Base-by-base conservation (phyloP, 2,113 vertebrate genomes). In the Onychostruthus taczanowskii region DNA sequence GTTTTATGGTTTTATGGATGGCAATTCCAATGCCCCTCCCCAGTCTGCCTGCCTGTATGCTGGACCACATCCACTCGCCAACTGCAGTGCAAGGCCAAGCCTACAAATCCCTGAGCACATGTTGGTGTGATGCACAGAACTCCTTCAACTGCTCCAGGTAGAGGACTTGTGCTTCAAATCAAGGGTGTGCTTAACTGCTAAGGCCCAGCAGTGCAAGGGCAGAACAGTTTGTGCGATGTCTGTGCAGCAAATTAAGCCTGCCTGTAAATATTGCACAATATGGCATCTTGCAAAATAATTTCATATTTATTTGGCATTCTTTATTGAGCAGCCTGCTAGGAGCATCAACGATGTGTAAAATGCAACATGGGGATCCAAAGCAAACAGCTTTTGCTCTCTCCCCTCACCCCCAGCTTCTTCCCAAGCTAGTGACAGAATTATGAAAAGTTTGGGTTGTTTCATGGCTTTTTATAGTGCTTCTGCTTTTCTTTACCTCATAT, bases 401-500 rank as follows among this genome's bases (percentile, higher is more conserved):
- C 16, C 10, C 59, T 78, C 41, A 0, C 30, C 76, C 72, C 47
- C 41, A 72, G 84, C 76, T 92, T 76, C 87, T 93, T 68, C 0
- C 5, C 37, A n/a, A 94, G 62, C 33, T 43, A 77, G 56, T 20
- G 61, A 94, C 84, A 61, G 23, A 94, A 91, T 95, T 87, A 44
- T 67, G 78, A 95, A 31, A 79, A 81, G 61, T 75, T 20, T 61
- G 53, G 76, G n/a, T 44, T 78, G 74, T 72, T 69, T 94, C 31
- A 18, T 37, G 56, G 62, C 33, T 78, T 83, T 90, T 89, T 59
- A 22, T 35, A 68, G 41, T 58, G 50, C 82, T 74, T 55, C 59
- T 91, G 81, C 41, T 90, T 90, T 63, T 47, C 69, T 94, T 98
- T 94, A 99, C 99, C 99, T 99, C 99, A 55, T 98, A 98, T 31